A percentile compares a stretch with the other conserved stretches of the same genome.
These are phyloP conservation scores for Epizoanthus stellaris DNA, from an alignment of 92 coral and sea anemone genomes.

Conservation along the genomic window DNA sequence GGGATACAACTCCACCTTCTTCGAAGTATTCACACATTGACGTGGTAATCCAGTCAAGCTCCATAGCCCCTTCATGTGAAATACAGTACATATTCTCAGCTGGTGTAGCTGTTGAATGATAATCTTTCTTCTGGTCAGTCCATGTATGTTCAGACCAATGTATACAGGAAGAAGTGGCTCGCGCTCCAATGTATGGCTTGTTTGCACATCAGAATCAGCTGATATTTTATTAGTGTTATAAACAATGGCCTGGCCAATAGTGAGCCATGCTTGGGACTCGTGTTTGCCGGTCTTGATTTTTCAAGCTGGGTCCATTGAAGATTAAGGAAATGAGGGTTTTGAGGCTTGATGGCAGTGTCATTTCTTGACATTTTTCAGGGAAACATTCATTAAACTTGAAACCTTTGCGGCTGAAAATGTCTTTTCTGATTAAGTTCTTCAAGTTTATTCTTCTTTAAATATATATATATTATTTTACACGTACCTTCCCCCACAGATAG, in stretches of 20 bases:
- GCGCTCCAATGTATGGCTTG: slow-evolving; percentile 1
- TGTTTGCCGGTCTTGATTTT: background rate
- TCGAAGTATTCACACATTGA: background rate
- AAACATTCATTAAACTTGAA: no score
- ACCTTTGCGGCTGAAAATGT: no score
- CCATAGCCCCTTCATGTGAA: slow-evolving; percentile 25
- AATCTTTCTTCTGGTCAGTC: slow-evolving; percentile 22
- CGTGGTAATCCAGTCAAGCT: slow-evolving; percentile 1
- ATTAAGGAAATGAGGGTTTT: no score
- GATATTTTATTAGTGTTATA: background rate
- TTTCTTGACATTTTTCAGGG: no score
- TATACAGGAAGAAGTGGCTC: slow-evolving; percentile 33
- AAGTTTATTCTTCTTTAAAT: no score
- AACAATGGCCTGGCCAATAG: slow-evolving; percentile 9
- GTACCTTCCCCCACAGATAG: no score
- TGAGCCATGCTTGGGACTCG: slow-evolving; percentile 29
- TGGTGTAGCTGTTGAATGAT: slow-evolving; percentile 18
- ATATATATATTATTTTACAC: no score
- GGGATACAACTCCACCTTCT: slow-evolving; percentile 14
- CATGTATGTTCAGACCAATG: slow-evolving; percentile 19
- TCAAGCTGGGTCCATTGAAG: no score
- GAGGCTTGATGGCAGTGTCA: no score
- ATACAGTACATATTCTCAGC: slow-evolving; percentile 19
- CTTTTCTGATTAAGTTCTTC: no score
- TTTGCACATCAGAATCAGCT: background rate